Percentiles rank a stretch among this genome's conserved stretches.
Evolutionary conservation across 92 coral and sea anemone species (phyloP).

Genomic region (Pocillopora grandis): DNA sequence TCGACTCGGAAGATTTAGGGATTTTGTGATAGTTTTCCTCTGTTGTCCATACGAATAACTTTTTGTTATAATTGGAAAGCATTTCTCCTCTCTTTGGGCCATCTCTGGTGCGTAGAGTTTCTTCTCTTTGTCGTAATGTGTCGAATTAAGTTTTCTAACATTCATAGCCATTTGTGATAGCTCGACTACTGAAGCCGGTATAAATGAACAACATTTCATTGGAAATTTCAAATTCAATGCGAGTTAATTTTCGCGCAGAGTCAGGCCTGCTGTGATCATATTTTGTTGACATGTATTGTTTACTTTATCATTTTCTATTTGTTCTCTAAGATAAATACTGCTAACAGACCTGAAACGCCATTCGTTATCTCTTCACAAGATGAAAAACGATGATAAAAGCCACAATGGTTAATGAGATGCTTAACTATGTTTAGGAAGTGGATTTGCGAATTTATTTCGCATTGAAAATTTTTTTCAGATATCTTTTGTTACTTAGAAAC

Average conservation of each 20-base stretch:
- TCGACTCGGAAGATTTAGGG: neutral
- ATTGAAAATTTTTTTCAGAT: neutral
- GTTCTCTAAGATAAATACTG: slow-evolving; percentile 17
- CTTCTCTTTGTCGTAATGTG: neutral
- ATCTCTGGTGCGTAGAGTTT: neutral
- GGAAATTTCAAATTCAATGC: neutral
- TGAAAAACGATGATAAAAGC: neutral
- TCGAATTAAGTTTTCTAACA: slow-evolving; percentile 4
- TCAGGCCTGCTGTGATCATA: neutral
- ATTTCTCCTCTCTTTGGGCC: slow-evolving; percentile 1
- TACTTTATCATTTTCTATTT: slow-evolving; percentile 10
- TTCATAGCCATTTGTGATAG: slow-evolving; percentile 7
- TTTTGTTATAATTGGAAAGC: slow-evolving; percentile 21
- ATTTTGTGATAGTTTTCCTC: neutral
- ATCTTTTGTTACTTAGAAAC: slow-evolving; percentile 4
- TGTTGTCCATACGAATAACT: neutral
- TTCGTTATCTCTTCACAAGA: slow-evolving; percentile 16
- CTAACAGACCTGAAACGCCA: slow-evolving; percentile 19
- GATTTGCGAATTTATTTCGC: neutral
- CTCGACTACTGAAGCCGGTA: neutral
- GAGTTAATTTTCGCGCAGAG: neutral
- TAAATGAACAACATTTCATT: neutral
- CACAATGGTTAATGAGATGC: slow-evolving; percentile 14
- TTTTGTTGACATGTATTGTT: slow-evolving; percentile 5
- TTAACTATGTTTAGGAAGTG: neutral